These are phyloP conservation scores for Silurus lanzhouensis DNA, from an alignment of 2,797 vertebrate genomes.

Conservation along the genomic window DNA sequence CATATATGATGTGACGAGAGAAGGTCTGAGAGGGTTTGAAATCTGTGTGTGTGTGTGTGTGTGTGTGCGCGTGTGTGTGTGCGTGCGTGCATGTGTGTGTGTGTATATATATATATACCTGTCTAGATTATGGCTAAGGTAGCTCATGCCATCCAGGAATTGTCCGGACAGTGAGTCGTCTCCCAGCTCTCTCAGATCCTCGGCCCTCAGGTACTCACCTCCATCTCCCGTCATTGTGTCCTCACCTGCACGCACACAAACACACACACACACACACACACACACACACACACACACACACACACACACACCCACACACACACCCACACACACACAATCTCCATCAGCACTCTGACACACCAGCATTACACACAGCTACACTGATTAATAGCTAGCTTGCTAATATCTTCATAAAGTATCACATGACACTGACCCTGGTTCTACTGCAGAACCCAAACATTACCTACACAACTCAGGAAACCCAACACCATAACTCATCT, in stretches of 20 bases:
- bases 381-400: background rate
- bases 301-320: too few species aligned
- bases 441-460: background rate
- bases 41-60: background rate
- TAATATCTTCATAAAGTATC: background rate
- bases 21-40: background rate
- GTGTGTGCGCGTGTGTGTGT: background rate
- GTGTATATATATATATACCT: constrained; percentile 73
- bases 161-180: constrained; percentile 96
- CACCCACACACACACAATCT: too few species aligned
- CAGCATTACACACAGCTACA: background rate
- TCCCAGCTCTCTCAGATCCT: constrained; percentile 93
- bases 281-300: background rate
- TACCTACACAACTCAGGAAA: background rate
- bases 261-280: too few species aligned
- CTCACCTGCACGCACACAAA: constrained; percentile 76
- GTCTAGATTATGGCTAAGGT: constrained; percentile 93
- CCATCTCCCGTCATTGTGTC: constrained; percentile 98
- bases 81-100: background rate
- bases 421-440: background rate
- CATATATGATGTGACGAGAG: background rate
- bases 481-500: background rate
- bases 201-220: constrained; percentile 91
- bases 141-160: constrained; percentile 95
- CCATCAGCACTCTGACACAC: too few species aligned